Evolutionary conservation across 2,113 vertebrate genomes (phyloP).

Genomic region (Amphilophus citrinellus): DNA sequence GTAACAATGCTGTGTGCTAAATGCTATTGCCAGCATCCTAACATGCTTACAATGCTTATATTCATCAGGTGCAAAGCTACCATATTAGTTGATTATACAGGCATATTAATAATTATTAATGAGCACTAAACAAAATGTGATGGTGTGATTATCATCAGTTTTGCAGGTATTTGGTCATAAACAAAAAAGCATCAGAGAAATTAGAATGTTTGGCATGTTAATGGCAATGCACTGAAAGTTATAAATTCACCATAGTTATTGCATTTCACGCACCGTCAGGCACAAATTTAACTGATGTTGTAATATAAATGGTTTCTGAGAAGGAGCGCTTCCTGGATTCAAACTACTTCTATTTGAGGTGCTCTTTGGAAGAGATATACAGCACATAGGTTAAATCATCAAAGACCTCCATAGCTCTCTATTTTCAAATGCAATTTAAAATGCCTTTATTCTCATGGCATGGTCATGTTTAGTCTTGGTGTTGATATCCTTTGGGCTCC

Average conservation of each 20-base stretch:
- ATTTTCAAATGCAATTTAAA: too few species aligned
- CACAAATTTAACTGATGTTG: neutral
- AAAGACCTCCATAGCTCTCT: too few species aligned
- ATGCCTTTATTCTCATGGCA: too few species aligned
- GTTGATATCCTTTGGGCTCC: too few species aligned
- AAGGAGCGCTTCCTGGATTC: too few species aligned
- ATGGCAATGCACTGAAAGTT: neutral
- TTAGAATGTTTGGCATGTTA: neutral
- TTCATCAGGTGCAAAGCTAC: neutral
- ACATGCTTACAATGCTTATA: too few species aligned
- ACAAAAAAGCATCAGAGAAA: neutral
- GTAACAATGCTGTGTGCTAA: neutral
- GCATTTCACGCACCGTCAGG: neutral
- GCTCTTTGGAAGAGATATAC: too few species aligned
- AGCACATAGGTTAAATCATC: too few species aligned
- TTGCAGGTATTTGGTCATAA: neutral
- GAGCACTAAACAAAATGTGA: neutral
- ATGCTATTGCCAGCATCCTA: neutral
- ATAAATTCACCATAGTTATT: neutral
- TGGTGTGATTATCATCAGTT: neutral
- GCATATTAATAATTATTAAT: neutral
- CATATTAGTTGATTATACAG: neutral
- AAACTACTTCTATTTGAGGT: too few species aligned
- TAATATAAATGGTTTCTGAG: too few species aligned
- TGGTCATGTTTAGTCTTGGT: too few species aligned